Conservation (phyloP, 2,888 invertebrate species). For the Boloria selene region DNA sequence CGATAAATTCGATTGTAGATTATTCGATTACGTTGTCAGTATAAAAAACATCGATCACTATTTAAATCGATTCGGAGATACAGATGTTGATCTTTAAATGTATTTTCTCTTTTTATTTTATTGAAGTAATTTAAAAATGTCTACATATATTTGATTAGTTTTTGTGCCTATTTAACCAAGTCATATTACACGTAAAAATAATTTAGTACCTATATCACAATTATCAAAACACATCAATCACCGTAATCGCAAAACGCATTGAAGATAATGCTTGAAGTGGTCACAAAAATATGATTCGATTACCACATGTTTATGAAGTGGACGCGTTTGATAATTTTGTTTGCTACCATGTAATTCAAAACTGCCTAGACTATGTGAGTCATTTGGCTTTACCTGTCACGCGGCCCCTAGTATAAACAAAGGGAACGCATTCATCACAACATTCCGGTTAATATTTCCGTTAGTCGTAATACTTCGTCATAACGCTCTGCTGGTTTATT, state of each 20-base stretch:
- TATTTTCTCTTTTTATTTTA: not conserved
- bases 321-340: conserved; percentile 29
- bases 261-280: conserved; percentile 34
- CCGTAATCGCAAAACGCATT: conserved; percentile 23
- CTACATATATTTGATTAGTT: not conserved
- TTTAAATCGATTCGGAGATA: conserved; percentile 7
- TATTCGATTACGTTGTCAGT: conserved; percentile 14
- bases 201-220: conserved; percentile 13
- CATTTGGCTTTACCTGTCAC: conserved; percentile 40
- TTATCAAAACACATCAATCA: conserved; percentile 33
- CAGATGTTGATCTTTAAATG: conserved; percentile 9
- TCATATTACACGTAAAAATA: not conserved
- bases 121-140: not conserved
- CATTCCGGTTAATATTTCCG: conserved; percentile 64
- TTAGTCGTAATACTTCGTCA: conserved; percentile 56
- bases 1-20: conserved; percentile 20
- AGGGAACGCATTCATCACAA: conserved; percentile 55
- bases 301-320: conserved; percentile 33
- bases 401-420: conserved; percentile 52
- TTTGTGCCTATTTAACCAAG: not conserved
- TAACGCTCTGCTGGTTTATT: conserved; percentile 48
- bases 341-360: conserved; percentile 27
- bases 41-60: conserved; percentile 26
- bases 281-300: conserved; percentile 35
- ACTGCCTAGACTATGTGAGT: conserved; percentile 35